phyloP scores from a whole-genome alignment of 2,113 vertebrate species.

The Tyrannus savana region DNA sequence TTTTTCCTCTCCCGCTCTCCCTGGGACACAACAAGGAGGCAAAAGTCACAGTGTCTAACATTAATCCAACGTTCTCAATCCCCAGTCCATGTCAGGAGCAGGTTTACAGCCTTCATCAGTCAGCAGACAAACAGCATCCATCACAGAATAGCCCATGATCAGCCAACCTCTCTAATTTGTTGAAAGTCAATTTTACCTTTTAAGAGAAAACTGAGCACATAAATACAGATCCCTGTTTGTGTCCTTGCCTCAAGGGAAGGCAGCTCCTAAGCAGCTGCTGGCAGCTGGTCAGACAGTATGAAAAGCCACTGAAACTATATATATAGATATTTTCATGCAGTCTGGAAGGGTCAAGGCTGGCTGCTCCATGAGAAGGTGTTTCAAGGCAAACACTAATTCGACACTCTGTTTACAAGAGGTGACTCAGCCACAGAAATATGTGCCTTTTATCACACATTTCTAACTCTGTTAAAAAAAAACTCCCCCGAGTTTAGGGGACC shows the following conservation, averaged over 20 bases:
- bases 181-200: background rate
- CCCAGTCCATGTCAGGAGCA: background rate
- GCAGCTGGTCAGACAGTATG: background rate
- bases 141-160: background rate
- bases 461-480: background rate
- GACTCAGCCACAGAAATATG: slow-evolving; percentile 3
- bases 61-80: background rate
- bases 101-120: background rate
- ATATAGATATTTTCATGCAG: background rate
- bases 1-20: background rate
- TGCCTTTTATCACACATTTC: background rate
- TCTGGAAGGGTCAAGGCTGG: slow-evolving; percentile 15
- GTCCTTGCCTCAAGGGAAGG: background rate
- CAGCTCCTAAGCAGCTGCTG: background rate
- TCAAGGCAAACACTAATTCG: background rate
- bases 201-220: background rate
- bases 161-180: background rate
- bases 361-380: slow-evolving; percentile 17
- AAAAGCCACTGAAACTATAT: background rate
- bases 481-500: background rate
- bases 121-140: background rate
- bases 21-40: background rate
- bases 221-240: background rate
- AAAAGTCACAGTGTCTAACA: background rate
- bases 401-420: background rate